These are phyloP conservation scores for Arvicanthis niloticus DNA, from an alignment of 2,113 vertebrate species.

Conservation along the genomic window DNA sequence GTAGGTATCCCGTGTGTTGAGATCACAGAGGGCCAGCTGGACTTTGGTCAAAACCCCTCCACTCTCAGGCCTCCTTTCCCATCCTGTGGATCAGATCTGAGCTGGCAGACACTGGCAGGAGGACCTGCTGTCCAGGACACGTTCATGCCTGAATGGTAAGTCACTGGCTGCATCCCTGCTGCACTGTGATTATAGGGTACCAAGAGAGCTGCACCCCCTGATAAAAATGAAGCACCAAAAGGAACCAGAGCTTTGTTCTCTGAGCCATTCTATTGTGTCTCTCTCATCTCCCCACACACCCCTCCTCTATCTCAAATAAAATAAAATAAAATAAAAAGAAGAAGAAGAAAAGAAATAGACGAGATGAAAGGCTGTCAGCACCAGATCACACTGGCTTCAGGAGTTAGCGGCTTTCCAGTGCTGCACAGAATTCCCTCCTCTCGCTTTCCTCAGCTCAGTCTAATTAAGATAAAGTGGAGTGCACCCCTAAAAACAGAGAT, in stretches of 20 bases:
- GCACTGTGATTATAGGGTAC: slow-evolving; percentile 81
- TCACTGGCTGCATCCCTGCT: slow-evolving; percentile 51
- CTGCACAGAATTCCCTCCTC: slow-evolving; percentile 44
- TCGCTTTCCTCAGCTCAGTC: slow-evolving; percentile 37
- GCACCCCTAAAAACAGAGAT: background rate
- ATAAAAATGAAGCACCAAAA: slow-evolving; percentile 71
- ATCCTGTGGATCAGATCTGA: no score
- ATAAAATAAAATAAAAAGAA: slow-evolving; percentile 20
- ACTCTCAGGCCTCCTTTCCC: no score
- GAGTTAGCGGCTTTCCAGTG: slow-evolving; percentile 68
- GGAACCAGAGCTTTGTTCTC: slow-evolving; percentile 83
- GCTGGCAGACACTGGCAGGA: no score
- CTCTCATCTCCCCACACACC: slow-evolving; percentile 4
- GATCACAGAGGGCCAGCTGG: background rate
- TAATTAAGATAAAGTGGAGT: slow-evolving; percentile 55
- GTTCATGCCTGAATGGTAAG: no score
- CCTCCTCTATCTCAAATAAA: slow-evolving; percentile 55
- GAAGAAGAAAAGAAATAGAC: background rate
- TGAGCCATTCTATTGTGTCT: slow-evolving; percentile 67
- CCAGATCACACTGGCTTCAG: slow-evolving; percentile 76
- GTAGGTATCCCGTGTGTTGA: background rate
- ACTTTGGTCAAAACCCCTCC: fast-evolving
- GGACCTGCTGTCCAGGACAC: no score
- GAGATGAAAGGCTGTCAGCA: slow-evolving; percentile 85
- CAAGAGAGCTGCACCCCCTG: slow-evolving; percentile 43